Percentiles rank a stretch among this genome's conserved stretches.
Conservation (phyloP, 2,888 invertebrate genomes). For the Metallyticus violacea region DNA sequence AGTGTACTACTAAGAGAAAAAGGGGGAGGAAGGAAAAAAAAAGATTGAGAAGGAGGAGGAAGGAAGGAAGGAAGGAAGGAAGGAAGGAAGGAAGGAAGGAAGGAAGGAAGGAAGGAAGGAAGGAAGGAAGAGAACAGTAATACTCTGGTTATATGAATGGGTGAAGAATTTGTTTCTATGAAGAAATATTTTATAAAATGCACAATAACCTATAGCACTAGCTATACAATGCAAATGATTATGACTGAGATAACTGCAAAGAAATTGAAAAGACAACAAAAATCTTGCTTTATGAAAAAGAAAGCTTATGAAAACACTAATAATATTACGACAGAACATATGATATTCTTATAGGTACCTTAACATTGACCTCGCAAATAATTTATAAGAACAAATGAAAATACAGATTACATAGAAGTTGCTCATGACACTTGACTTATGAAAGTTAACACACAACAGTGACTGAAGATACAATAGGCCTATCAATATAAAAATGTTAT, state of each 20-base stretch:
- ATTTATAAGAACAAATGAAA: background rate
- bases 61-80: too few relatives aligned
- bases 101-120: too few relatives aligned
- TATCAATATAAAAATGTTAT: constrained; percentile 10
- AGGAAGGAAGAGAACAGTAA: too few relatives aligned
- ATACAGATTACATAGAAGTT: background rate
- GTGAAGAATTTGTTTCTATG: too few relatives aligned
- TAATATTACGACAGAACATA: background rate
- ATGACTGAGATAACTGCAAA: background rate
- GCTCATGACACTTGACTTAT: background rate
- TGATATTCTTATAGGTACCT: too few relatives aligned
- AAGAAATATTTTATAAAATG: too few relatives aligned
- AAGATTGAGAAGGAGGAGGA: too few relatives aligned
- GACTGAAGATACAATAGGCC: constrained; percentile 6
- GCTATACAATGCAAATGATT: background rate
- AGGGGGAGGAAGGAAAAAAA: too few relatives aligned
- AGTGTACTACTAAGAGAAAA: too few relatives aligned
- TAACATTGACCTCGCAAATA: background rate
- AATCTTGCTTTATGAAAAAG: background rate
- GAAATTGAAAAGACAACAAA: background rate
- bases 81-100: too few relatives aligned
- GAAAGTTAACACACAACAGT: background rate
- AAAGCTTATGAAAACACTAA: background rate
- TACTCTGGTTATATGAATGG: too few relatives aligned
- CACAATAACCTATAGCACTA: too few relatives aligned